Evolutionary conservation across 23 tunicate species (phyloP).

Genomic region (Diplosoma virens): DNA sequence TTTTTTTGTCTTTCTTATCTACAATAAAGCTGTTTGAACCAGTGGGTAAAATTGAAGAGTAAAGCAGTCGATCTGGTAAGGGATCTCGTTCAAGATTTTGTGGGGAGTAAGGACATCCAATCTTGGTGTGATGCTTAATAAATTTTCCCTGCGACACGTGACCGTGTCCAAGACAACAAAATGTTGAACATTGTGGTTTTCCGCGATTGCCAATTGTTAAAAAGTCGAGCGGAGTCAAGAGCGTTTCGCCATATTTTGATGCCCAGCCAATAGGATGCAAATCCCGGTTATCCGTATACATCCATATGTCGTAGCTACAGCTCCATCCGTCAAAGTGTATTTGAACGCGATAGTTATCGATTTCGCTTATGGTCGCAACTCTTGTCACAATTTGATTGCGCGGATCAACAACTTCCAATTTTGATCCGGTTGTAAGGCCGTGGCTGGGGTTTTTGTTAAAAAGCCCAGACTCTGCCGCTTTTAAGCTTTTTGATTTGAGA

Average conservation of each 20-base stretch:
- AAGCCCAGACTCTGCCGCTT: conserved; percentile 29
- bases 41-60: not conserved
- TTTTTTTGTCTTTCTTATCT: conserved; percentile 7
- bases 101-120: conserved; percentile 80
- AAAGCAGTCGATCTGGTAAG: conserved; percentile 15
- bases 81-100: conserved; percentile 49
- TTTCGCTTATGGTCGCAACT: conserved; percentile 49
- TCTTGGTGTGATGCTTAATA: conserved; percentile 63
- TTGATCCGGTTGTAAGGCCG: conserved; percentile 59
- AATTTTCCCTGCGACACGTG: conserved; percentile 52
- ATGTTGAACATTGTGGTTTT: not conserved
- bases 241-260: conserved; percentile 28
- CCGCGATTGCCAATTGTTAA: not conserved
- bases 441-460: conserved; percentile 27
- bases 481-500: conserved; percentile 16
- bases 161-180: conserved; percentile 72
- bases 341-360: conserved; percentile 36
- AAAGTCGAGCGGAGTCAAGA: conserved; percentile 39
- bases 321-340: conserved; percentile 87
- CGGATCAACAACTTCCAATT: conserved; percentile 74
- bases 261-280: conserved; percentile 68
- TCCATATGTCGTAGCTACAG: conserved; percentile 62
- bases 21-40: not conserved
- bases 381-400: conserved; percentile 55
- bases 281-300: conserved; percentile 58